Base-by-base conservation (phyloP, 2,113 vertebrate genomes). In the Scatophagus argus region DNA sequence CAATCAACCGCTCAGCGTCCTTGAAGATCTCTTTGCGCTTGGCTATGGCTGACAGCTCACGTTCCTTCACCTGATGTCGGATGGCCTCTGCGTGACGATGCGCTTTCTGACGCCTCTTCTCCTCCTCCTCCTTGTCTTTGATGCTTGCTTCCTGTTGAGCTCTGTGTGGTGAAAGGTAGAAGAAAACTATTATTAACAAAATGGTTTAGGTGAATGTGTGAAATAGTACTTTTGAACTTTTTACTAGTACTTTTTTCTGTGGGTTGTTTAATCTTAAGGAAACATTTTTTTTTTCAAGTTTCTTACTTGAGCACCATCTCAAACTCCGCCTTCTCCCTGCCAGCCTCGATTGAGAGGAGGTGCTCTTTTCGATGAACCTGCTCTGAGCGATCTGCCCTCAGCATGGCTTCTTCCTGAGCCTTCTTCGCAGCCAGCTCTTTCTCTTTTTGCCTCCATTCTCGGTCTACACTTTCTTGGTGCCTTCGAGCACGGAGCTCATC, bases 361-460 rank as follows among this genome's bases (percentile, higher is more conserved):
- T 93, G 95, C 67, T 98, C 92, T 67, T 96, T 96, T 74, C 93
- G 90, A 0, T 91, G 87, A 10, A 98, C 87, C 90, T 98, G 97
- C 25, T 96, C 89, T 52, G 92, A 36, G 7, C 93, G 95, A 39
- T 89, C 94, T 11, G 29, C 87, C 66, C 83, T 89, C 81, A 98
- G 87, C 68, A 16, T 60, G 0, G 74, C 88, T 1, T 96, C 93
- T 0, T 86, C 90, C 73, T 94, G 92, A 0, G 61, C 74, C 66
- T 91, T 95, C 81, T 81, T 95, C 43, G 7, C 78, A 0, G 79
- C 90, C 0, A 82, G 52, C 68, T 96, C 95, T 70, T 84, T 94
- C 72, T 98, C 95, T 64, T 94, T 96, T 13, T 55, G 92, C 62
- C 97, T 95, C 97, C 97, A 99, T 25, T 97, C 93, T 17, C 97